Percentiles rank a stretch among this genome's conserved stretches.
Conservation (phyloP, 2,888 invertebrate species). For the Drosophila meridionalis region DNA sequence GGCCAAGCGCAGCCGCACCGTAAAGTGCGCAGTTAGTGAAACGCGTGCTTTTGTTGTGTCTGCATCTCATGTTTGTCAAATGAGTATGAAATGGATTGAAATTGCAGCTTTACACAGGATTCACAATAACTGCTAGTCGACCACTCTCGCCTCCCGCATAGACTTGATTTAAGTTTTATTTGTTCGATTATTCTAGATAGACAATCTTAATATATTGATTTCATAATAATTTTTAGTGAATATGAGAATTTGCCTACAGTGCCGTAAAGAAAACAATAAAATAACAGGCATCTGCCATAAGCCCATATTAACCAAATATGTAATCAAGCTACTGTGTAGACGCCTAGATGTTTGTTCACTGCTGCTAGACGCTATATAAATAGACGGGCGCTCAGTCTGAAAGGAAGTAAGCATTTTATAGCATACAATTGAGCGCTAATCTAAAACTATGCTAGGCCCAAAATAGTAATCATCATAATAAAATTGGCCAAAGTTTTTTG, state of each 20-base stretch:
- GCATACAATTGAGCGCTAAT: constrained; percentile 66
- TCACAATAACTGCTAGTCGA: too few relatives aligned
- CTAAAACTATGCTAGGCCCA: constrained; percentile 42
- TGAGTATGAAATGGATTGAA: too few relatives aligned
- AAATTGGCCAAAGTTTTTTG: constrained; percentile 42
- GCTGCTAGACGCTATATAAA: constrained; percentile 11
- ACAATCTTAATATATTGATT: neutral
- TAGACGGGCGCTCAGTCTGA: constrained; percentile 6
- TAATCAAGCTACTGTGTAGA: constrained; percentile 14
- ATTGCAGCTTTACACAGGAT: too few relatives aligned
- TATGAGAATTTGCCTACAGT: neutral
- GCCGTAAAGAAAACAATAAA: neutral
- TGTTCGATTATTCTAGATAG: neutral
- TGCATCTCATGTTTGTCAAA: too few relatives aligned
- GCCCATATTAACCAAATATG: constrained; percentile 12
- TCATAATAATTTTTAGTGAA: neutral
- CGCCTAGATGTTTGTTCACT: constrained; percentile 19
- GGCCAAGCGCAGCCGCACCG: too few relatives aligned
- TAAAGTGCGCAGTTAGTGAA: too few relatives aligned
- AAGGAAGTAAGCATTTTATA: constrained; percentile 55
- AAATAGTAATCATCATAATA: constrained; percentile 61
- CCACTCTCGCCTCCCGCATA: too few relatives aligned
- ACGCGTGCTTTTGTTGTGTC: too few relatives aligned
- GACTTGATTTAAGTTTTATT: too few relatives aligned
- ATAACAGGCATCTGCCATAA: neutral